These are phyloP conservation scores for Pristionchus entomophagus DNA, from an alignment of 2,888 invertebrate species.

Conservation along the genomic window DNA sequence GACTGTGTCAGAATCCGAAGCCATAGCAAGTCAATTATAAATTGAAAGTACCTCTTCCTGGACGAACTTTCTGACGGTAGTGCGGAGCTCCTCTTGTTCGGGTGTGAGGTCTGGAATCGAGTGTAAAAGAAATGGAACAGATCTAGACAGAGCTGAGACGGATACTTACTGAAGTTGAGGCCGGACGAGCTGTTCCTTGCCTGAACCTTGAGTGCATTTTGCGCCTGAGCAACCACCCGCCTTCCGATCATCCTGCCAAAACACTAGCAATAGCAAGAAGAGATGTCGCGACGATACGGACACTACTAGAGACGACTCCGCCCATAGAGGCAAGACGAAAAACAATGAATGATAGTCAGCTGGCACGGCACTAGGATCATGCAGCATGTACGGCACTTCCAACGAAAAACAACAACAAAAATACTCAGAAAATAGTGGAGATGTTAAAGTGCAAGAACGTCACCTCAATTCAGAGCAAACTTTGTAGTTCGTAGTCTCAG, in stretches of 20 bases:
- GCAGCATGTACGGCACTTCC: not conserved
- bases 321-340: not conserved
- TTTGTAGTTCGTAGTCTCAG: not conserved
- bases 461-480: not conserved
- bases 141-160: not conserved
- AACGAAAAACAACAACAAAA: not conserved
- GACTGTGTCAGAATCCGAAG: too few relatives aligned
- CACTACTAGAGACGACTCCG: conserved; percentile 23
- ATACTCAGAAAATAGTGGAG: not conserved
- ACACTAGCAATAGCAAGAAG: not conserved
- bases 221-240: conserved; percentile 17
- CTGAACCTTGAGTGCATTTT: conserved; percentile 84
- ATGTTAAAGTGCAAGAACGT: not conserved
- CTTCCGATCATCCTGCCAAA: conserved; percentile 37
- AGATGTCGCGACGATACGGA: not conserved
- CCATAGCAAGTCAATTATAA: too few relatives aligned
- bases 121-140: not conserved
- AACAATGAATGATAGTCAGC: conserved; percentile 17
- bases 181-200: conserved; percentile 82
- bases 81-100: conserved; percentile 83
- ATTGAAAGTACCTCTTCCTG: conserved; percentile 86
- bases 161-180: conserved; percentile 43
- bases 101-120: conserved; percentile 76
- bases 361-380: not conserved
- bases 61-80: conserved; percentile 89